Evolutionary conservation across 2,888 invertebrate genomes (phyloP).

Genomic region (Penaeus monodon): DNA sequence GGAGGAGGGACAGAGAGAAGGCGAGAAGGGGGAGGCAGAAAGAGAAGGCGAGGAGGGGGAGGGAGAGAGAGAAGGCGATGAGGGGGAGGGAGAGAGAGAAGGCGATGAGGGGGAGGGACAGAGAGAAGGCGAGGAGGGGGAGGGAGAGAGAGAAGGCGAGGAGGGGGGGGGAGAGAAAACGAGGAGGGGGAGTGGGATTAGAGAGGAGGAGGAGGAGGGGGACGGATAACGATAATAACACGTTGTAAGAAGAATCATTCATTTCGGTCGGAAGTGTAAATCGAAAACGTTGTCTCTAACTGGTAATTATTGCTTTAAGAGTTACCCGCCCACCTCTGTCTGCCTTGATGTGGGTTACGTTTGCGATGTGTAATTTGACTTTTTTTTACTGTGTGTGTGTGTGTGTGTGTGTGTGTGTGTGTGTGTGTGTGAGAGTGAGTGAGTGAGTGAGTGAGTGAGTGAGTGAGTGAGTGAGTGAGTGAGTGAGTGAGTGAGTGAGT

Average conservation of each 20-base stretch:
- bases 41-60: not conserved
- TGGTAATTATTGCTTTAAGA: no score
- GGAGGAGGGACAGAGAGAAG: not conserved
- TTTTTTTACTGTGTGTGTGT: not conserved
- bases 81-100: not conserved
- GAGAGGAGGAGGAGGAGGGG: not conserved
- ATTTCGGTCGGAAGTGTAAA: not conserved
- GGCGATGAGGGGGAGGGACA: not conserved
- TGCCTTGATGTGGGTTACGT: not conserved
- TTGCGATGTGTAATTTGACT: not conserved
- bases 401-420: not conserved
- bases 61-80: not conserved
- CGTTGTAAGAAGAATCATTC: not conserved
- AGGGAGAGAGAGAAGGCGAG: constrained; percentile 4
- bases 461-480: constrained; percentile 8
- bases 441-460: constrained; percentile 7
- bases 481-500: not conserved
- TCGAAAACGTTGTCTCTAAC: not conserved
- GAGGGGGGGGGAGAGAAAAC: not conserved
- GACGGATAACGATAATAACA: not conserved
- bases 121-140: not conserved
- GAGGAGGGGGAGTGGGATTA: not conserved
- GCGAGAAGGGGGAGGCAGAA: not conserved
- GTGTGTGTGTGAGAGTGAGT: not conserved
- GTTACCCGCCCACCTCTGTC: not conserved